Base-by-base conservation (phyloP, 1,140 invertebrate genomes). In the Oppia nitens region DNA sequence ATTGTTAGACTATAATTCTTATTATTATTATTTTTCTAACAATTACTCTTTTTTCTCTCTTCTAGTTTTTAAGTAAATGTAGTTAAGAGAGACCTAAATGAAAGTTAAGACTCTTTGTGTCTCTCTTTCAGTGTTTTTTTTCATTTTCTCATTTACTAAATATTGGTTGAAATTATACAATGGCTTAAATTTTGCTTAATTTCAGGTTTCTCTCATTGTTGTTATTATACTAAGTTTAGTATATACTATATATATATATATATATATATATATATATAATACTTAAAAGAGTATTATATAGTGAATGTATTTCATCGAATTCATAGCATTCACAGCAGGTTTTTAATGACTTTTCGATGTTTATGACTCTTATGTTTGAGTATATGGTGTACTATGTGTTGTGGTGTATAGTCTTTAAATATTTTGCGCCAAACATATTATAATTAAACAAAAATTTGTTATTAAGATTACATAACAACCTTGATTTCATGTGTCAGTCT, bases 41-140 rank as follows among this genome's bases (percentile, higher is more conserved):
- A 40, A 9, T 40, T 40, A 9, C 17, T 40, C 32, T 40, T 24
- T 20, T 51, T n/a, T 51, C 49, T 28, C 27, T 51, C 32, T 25
- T 51, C 49, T 51, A 9, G 4, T 51, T 14, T 25, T 51, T 51
- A 9, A 23, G n/a, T 6, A 51, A 51, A 51, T 51, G 49, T 20
- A 51, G 49, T 51, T 51, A 51, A 51, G n/a, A 51, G 49, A 51
- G 23, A 51, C 2, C 21, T 47, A 17, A 47, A 47, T 47, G 17
- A 1, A 47, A 47, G 17, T 47, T 47, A 1, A 47, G 17, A n/a
- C 9, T 3, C 9, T 45, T n/a, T 45, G 9, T 45, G 9, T 45
- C 40, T 45, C 40, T 45, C 9, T n/a, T 9, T 45, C 9, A 45
- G 40, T 45, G 40, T 11, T 9, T 45, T 45, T 9, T 11, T 45